These are phyloP conservation scores for Latrodectus geometricus DNA, from an alignment of 1,140 invertebrate species.

Conservation along the genomic window DNA sequence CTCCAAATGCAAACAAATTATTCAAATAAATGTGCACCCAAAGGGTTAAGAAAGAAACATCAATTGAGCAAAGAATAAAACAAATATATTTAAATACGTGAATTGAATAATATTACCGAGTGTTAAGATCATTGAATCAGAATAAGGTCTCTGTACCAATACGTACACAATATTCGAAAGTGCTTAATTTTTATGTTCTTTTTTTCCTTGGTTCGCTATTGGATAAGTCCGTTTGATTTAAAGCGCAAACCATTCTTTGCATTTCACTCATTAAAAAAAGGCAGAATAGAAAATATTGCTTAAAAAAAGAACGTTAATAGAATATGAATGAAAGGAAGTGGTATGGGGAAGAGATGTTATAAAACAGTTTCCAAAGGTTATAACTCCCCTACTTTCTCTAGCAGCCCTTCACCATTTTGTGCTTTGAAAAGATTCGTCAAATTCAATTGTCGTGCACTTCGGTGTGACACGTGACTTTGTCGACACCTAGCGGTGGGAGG, in stretches of 20 bases:
- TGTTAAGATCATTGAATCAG: too few species aligned
- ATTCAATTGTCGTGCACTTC: conserved; percentile 59
- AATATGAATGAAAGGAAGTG: neutral
- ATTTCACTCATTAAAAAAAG: neutral
- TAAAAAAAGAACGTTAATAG: conserved; percentile 4
- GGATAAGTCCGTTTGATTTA: conserved; percentile 51
- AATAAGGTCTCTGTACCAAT: too few species aligned
- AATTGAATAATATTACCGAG: too few species aligned
- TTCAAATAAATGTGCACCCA: too few species aligned
- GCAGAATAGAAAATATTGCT: neutral
- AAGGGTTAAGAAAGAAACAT: too few species aligned
- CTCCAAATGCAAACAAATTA: too few species aligned
- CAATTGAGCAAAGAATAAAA: too few species aligned
- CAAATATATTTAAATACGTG: too few species aligned
- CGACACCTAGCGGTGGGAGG: conserved; percentile 57
- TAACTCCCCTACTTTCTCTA: neutral
- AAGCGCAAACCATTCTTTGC: neutral
- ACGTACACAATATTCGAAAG: too few species aligned
- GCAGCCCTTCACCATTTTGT: neutral
- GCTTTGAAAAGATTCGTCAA: conserved; percentile 61
- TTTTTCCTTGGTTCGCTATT: neutral
- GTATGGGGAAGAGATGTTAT: neutral
- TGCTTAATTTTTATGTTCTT: too few species aligned
- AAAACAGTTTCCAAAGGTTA: conserved; percentile 6
- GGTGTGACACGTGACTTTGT: conserved; percentile 50